Evolutionary conservation across 2,888 invertebrate species (phyloP).

Genomic region (Drosophila pseudotalamancana): DNA sequence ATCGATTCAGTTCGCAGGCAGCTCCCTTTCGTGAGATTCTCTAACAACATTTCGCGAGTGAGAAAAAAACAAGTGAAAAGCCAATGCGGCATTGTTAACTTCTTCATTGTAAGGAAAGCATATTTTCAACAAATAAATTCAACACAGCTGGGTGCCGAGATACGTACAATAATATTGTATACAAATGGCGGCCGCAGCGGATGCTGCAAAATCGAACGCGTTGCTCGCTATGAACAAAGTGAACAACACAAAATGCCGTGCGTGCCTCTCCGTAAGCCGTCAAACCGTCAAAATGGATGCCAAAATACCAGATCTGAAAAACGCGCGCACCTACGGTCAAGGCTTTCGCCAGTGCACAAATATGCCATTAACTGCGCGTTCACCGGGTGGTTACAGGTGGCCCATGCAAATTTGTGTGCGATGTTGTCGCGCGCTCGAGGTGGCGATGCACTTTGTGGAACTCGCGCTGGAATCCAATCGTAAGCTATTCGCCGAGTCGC

Average conservation of each 20-base stretch:
- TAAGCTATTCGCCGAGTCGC: constrained; percentile 57
- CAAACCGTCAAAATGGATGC: constrained; percentile 59
- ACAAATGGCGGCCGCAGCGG: constrained; percentile 53
- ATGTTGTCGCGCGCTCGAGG: constrained; percentile 76
- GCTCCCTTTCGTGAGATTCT: constrained; percentile 12
- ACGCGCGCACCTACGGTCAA: constrained; percentile 61
- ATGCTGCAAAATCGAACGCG: constrained; percentile 50
- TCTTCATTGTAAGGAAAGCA: not conserved
- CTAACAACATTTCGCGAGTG: constrained; percentile 28
- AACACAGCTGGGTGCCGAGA: not conserved
- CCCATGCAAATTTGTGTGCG: constrained; percentile 74
- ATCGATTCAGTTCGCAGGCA: not conserved
- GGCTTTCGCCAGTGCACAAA: constrained; percentile 61
- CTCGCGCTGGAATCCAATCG: constrained; percentile 65
- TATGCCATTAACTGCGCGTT: constrained; percentile 30
- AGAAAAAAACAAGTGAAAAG: constrained; percentile 22
- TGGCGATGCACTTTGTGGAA: constrained; percentile 75
- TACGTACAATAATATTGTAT: not conserved
- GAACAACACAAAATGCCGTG: constrained; percentile 70
- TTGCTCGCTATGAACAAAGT: constrained; percentile 55
- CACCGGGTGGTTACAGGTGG: constrained; percentile 55
- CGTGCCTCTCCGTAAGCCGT: constrained; percentile 67
- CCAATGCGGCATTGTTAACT: constrained; percentile 21
- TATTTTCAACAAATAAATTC: not conserved
- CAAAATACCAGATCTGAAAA: constrained; percentile 60